Base-by-base conservation (phyloP, 2,113 vertebrate genomes). In the Lampris incognitus region DNA sequence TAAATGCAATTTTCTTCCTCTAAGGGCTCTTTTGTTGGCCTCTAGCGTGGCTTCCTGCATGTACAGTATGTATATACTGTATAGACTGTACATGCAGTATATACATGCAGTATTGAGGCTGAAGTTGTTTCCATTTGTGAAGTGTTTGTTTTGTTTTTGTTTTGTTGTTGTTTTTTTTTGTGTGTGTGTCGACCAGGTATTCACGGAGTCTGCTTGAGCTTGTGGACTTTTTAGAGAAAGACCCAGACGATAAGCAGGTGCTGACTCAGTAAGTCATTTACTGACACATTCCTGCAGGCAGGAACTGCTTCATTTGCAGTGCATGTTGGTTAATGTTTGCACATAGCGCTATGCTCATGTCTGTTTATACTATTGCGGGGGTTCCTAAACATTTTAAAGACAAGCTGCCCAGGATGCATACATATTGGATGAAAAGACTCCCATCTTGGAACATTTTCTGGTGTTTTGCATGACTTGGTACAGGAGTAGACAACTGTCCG, bases 171-270 rank as follows among this genome's bases (percentile, higher is more conserved):
- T 49, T 11, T 66, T 1, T 37, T 49, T 24, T 1, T 58, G 36
- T 40, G 77, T 85, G 74, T 83, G 38, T 83, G 6, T 79, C 72
- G 36, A 6, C 63, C 83, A 95, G 95, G 95, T 95, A 95, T 86
- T 93, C 94, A 9, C 96, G 97, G 90, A 99, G 98, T 85, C 89
- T 99, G 74, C 92, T 95, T 92, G 98, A 99, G 56, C 84, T 99
- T 55, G 90, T 99, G 62, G 97, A 99, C 44, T 99, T 99, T 85
- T 91, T 96, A 82, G 96, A 97, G 71, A 95, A 94, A 87, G 96
- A 92, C 66, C 94, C 96, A 63, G 93, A 98, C 39, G 94, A 98
- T 85, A 96, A 96, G 68, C 95, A 95, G 67, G 91, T 94, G 67
- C 89, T 98, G 71, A 94, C 92, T 69, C 95, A 94, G 98, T 99